Evolutionary conservation across 2,797 vertebrate genomes (phyloP).

Genomic region (Peromyscus eremicus): DNA sequence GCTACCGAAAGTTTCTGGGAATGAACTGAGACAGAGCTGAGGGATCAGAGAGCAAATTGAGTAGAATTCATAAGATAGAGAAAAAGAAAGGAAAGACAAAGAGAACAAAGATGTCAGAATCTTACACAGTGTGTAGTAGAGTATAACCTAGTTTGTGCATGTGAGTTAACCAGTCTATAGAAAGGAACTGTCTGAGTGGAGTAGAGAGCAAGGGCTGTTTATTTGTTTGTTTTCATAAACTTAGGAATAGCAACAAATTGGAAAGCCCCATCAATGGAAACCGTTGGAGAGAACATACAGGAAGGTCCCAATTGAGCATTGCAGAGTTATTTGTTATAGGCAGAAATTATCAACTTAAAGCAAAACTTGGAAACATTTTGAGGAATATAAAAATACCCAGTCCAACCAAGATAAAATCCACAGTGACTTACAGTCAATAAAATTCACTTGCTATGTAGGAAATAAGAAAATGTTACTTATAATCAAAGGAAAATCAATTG

Average conservation of each 20-base stretch:
- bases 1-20: not conserved
- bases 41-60: not conserved
- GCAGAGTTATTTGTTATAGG: not conserved
- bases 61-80: not conserved
- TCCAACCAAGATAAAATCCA: conserved; percentile 19
- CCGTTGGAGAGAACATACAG: not conserved
- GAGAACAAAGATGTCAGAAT: not conserved
- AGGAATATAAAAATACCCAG: conserved; percentile 12
- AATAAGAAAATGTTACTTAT: not conserved
- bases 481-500: conserved; percentile 8
- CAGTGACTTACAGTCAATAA: not conserved
- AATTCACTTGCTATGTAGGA: not conserved
- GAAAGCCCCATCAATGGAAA: not conserved
- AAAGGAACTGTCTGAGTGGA: not conserved
- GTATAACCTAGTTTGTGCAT: not conserved
- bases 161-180: not conserved
- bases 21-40: not conserved
- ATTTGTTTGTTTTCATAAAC: not conserved
- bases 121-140: not conserved
- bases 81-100: not conserved
- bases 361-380: conserved; percentile 19
- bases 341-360: not conserved
- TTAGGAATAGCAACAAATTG: not conserved
- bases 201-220: not conserved
- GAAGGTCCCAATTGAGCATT: not conserved